phyloP scores from a whole-genome alignment of 2,888 invertebrate genomes.

The Mycogona germanica region DNA sequence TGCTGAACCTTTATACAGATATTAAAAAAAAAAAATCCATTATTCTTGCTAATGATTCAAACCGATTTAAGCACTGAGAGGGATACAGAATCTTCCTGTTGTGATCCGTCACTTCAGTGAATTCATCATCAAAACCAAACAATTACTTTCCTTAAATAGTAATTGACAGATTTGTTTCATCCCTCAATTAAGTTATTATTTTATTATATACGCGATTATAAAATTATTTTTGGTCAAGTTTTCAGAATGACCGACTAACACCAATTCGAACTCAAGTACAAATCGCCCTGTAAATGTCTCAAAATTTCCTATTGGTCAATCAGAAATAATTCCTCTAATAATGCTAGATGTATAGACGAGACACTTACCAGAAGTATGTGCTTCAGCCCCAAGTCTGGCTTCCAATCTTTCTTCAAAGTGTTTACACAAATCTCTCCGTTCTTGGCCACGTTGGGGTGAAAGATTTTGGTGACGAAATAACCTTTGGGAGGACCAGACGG shows the following conservation, averaged over 20 bases:
- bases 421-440: constrained; percentile 96
- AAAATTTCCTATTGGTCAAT: too few relatives aligned
- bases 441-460: constrained; percentile 89
- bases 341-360: neutral
- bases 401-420: constrained; percentile 93
- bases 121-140: neutral
- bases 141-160: neutral
- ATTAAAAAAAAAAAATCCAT: neutral
- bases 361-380: constrained; percentile 69
- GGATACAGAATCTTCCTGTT: too few relatives aligned
- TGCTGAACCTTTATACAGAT: neutral
- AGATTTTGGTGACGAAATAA: constrained; percentile 86
- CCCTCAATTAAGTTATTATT: too few relatives aligned
- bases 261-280: too few relatives aligned
- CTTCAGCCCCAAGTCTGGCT: constrained; percentile 85
- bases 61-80: too few relatives aligned
- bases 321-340: too few relatives aligned
- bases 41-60: too few relatives aligned
- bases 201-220: too few relatives aligned
- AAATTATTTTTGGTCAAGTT: too few relatives aligned
- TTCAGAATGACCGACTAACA: too few relatives aligned
- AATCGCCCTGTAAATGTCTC: too few relatives aligned
- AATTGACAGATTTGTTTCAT: neutral
- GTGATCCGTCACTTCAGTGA: too few relatives aligned
- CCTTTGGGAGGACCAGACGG: constrained; percentile 84